Evolutionary conservation across 2,888 invertebrate species (phyloP), one percentile per base, ranked within the genome.

Genomic region (Neoascia interrupta): DNA sequence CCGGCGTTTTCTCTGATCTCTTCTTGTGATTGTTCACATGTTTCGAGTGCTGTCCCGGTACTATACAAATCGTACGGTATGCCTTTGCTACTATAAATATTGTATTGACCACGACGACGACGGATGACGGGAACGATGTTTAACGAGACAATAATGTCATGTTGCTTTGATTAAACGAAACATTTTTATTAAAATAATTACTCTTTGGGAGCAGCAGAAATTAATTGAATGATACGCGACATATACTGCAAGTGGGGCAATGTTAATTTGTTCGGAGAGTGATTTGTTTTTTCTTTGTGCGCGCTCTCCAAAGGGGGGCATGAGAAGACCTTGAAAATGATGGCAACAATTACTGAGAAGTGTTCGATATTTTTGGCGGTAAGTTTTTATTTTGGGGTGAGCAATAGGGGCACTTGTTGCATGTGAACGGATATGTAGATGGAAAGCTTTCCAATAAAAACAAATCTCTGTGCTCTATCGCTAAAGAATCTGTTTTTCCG

Each of bases 111-210:
- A 53, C 6, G 53, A 60, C 5, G 16, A 64, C 15, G 43, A 74
- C 70, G 81, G 53, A 60, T 8, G 16, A 64, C 15, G 43, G 69
- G 69, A 75, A 75, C 64, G 75, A 64, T 81, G 70, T 69, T 66
- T 73, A 80, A 80, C 79, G 79, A 80, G 79, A 80, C 79, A 80
- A 80, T 80, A 80, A 80, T 80, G 79, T 74, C 79, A 74, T 74
- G 81, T 72, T 63, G 70, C 70, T 79, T 79, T 81, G 82, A 82
- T 81, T 81, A 79, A 79, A 61, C 70, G 79, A 74, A 70, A 58
- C 76, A 74, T 64, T 82, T 82, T 82, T 82, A 82, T 82, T 82
- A 82, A 82, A 82, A 81, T 82, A 74, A 81, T 81, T 81, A 81
- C 72, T 79, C 72, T 45, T 79, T 72, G 79, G 79, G 79, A 79